Percentiles rank a stretch among this genome's conserved stretches.
phyloP scores from a whole-genome alignment of 2,888 invertebrate species.

The Resseliella maxima region DNA sequence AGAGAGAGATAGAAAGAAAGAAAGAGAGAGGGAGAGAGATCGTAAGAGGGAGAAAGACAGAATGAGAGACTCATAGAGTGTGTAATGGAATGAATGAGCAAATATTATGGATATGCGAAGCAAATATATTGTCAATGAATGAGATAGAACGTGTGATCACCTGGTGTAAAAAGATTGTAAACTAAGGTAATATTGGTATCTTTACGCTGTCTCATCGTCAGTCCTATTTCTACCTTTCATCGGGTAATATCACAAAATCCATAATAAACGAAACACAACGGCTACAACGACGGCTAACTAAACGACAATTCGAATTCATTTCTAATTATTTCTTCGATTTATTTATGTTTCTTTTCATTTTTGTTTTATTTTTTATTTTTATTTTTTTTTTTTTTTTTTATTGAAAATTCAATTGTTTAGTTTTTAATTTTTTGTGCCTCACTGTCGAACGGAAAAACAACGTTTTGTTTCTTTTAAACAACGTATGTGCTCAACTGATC shows the following conservation, averaged over 20 bases:
- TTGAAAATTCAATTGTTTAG: no score
- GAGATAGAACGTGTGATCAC: constrained; percentile 49
- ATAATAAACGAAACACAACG: not conserved
- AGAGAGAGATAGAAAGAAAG: no score
- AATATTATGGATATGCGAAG: not conserved
- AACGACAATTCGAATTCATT: constrained; percentile 29
- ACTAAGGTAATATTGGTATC: constrained; percentile 47
- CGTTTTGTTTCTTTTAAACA: no score
- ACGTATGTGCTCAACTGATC: no score
- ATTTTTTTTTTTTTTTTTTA: not conserved
- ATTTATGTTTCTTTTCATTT: not conserved
- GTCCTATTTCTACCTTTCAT: constrained; percentile 55
- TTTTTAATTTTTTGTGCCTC: no score
- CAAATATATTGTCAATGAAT: no score
- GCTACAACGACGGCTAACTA: not conserved
- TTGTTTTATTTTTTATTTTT: not conserved
- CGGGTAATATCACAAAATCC: constrained; percentile 54
- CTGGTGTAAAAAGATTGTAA: constrained; percentile 49
- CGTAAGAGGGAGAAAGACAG: no score
- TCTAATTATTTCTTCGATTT: not conserved
- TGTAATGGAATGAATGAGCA: no score
- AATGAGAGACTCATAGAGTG: no score
- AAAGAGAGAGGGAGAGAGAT: no score
- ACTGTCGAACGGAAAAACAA: no score
- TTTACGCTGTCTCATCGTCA: constrained; percentile 54